Evolutionary conservation across 2,113 vertebrate species (phyloP), one percentile per base, ranked within the genome.

Genomic region (Turnix velox): DNA sequence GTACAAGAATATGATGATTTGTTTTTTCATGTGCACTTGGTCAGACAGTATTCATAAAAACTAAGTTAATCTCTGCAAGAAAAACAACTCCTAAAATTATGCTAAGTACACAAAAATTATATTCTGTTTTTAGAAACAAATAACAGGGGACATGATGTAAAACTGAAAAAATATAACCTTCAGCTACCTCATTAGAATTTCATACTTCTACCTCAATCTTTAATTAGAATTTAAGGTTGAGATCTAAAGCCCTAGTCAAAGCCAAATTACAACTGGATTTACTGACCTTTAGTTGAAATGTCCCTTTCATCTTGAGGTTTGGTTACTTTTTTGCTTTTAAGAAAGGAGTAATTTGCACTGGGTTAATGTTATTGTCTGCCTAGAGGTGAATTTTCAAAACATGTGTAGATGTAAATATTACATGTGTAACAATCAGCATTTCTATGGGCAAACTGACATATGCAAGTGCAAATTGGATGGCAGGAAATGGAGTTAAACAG

Each of bases 221-320:
- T 93, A 94, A 94, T 92, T 95, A 80, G 67, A 96, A 95, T 87
- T 86, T 82, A 90, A 94, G 88, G 55, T 48, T 78, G 45, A 91
- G 30, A 68, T 90, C 66, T 93, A 75, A 92, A 95, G 63, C n/a
- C 91, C 46, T 75, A 75, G 83, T 78, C 88, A 90, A 79, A 82
- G 49, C 54, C 72, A 92, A 88, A 90, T 87, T 93, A 73, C 40
- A 88, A 35, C 48, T 91, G 88, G 43, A 71, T 96, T 95, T 94
- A 52, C 84, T 89, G 92, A 79, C 81, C 87, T 96, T 94, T 96
- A 77, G 19, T 48, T 74, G 51, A 93, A 88, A 48, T 90, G 43
- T 62, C 67, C 28, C 63, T 93, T 94, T 92, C 45, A 83, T 93
- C 76, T 94, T 57, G 66, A 86, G 54, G 17, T 79, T 78, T 91